Evolutionary conservation across 1,140 invertebrate species (phyloP).

Genomic region (Drosophila nasuta): DNA sequence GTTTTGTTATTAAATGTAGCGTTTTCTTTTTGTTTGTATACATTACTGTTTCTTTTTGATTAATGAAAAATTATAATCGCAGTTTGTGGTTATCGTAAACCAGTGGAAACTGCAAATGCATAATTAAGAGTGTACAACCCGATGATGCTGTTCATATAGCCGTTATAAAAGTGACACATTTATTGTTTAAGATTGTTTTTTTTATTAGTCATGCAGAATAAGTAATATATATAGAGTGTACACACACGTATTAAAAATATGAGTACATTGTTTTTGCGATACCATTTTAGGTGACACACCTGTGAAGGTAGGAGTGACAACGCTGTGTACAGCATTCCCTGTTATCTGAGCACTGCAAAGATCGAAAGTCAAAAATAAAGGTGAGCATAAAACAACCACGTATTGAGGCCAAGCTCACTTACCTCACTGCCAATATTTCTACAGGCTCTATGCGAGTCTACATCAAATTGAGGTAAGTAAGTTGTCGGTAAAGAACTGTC

Average conservation of each 20-base stretch:
- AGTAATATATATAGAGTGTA: neutral
- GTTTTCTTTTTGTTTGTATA: neutral
- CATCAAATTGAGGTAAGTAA: neutral
- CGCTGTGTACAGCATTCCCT: slow-evolving; percentile 71
- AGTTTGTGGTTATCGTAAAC: too few species aligned
- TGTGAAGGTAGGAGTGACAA: slow-evolving; percentile 72
- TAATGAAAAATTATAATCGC: neutral
- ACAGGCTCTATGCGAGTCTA: slow-evolving; percentile 32
- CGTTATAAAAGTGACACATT: neutral
- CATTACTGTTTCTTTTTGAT: neutral
- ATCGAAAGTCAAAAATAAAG: slow-evolving; percentile 2
- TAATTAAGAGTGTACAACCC: neutral
- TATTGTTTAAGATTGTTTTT: neutral
- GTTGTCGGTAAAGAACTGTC: neutral
- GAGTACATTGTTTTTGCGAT: neutral
- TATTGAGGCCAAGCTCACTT: slow-evolving; percentile 20
- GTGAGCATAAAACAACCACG: slow-evolving; percentile 10
- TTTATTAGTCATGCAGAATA: slow-evolving; percentile 17
- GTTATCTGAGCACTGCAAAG: slow-evolving; percentile 56
- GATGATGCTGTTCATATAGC: neutral
- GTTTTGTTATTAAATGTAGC: neutral
- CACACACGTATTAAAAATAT: neutral
- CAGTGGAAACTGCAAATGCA: too few species aligned
- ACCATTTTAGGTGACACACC: slow-evolving; percentile 70
- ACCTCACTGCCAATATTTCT: slow-evolving; percentile 55